These are phyloP conservation scores for Cardinalis cardinalis DNA, from an alignment of 2,113 vertebrate species.

Conservation along the genomic window DNA sequence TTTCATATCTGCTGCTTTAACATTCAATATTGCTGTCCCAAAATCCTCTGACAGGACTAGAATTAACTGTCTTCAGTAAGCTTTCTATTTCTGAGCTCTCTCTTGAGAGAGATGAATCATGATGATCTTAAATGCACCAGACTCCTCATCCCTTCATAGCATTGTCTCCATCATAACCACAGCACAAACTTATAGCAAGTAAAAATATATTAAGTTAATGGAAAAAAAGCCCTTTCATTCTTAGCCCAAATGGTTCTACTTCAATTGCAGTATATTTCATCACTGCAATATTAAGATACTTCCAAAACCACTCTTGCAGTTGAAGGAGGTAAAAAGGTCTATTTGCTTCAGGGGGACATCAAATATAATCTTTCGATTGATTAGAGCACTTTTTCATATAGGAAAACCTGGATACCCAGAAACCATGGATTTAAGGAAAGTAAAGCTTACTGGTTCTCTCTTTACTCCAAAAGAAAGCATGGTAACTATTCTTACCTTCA, in stretches of 20 bases:
- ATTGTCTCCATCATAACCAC: not conserved
- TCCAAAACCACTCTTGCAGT: not conserved
- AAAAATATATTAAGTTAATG: not conserved
- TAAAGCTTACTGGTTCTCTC: not conserved
- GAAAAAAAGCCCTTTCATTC: not conserved
- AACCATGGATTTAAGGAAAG: not conserved
- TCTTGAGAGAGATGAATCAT: not conserved
- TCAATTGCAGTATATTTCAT: not conserved
- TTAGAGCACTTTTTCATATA: not conserved
- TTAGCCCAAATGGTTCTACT: not conserved
- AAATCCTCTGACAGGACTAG: slow-evolving; percentile 3
- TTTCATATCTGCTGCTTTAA: not conserved
- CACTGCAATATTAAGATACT: not conserved
- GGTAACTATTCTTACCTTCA: not conserved
- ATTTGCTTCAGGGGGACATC: not conserved
- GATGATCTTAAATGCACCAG: not conserved
- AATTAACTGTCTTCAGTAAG: slow-evolving; percentile 7
- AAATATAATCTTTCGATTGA: not conserved
- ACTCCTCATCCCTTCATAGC: not conserved
- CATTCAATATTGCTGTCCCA: not conserved
- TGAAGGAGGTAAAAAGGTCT: not conserved
- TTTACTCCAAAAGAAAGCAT: not conserved
- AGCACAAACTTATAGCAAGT: not conserved
- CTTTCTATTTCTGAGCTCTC: slow-evolving; percentile 5
- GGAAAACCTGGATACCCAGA: not conserved